phyloP scores from a whole-genome alignment of 2,888 invertebrate genomes.

The Ferdinandea cuprea region DNA sequence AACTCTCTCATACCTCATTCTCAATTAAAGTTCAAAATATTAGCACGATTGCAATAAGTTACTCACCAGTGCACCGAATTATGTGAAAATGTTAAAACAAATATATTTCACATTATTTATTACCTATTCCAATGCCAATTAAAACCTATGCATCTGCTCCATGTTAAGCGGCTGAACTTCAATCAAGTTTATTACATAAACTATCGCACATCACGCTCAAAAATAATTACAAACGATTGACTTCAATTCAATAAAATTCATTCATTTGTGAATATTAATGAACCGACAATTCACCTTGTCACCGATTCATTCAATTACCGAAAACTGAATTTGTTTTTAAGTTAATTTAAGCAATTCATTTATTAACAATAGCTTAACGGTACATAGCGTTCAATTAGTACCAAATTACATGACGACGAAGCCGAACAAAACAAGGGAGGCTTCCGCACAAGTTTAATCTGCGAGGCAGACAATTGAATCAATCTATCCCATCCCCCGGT shows the following conservation, averaged over 20 bases:
- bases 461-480: neutral
- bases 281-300: neutral
- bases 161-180: too few relatives aligned
- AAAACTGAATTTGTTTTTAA: neutral
- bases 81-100: too few relatives aligned
- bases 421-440: neutral
- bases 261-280: neutral
- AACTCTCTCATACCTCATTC: too few relatives aligned
- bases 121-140: too few relatives aligned
- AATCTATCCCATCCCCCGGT: neutral
- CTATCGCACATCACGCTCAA: too few relatives aligned
- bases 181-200: too few relatives aligned
- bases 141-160: too few relatives aligned
- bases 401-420: neutral
- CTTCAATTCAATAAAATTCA: neutral
- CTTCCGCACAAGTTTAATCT: neutral
- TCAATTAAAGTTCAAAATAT: too few relatives aligned
- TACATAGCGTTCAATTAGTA: neutral
- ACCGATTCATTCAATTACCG: neutral
- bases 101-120: too few relatives aligned
- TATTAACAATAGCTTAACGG: neutral
- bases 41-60: too few relatives aligned
- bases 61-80: too few relatives aligned
- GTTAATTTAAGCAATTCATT: slow-evolving; percentile 3
- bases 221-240: neutral